These are phyloP conservation scores for Zonitis immaculata DNA, from an alignment of 2,888 invertebrate genomes.

Conservation along the genomic window DNA sequence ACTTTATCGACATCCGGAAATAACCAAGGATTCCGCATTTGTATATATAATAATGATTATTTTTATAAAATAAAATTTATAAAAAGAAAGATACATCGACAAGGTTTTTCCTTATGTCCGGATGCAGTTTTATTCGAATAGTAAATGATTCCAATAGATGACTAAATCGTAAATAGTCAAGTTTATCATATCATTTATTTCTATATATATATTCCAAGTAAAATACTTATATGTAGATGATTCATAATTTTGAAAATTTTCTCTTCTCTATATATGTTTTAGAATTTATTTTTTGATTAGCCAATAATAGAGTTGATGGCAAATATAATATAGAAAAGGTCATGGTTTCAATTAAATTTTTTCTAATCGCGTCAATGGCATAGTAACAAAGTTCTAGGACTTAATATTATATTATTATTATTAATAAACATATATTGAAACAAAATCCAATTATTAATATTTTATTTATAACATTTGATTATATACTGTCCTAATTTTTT, in stretches of 20 bases:
- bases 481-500: neutral
- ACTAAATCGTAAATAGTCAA: neutral
- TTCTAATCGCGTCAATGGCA: neutral
- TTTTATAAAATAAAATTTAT: neutral
- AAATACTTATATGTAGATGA: neutral
- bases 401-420: no score
- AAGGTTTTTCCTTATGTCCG: constrained; percentile 8
- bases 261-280: neutral
- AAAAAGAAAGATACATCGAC: neutral
- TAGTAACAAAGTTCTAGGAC: constrained; percentile 1
- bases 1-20: constrained; percentile 4
- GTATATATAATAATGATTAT: neutral
- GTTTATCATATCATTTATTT: no score
- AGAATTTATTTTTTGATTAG: no score
- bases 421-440: no score
- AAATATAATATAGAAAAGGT: neutral
- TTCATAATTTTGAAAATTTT: neutral
- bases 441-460: no score
- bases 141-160: neutral
- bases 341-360: constrained; percentile 1
- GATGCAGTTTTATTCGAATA: neutral
- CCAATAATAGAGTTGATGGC: neutral
- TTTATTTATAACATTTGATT: no score
- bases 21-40: constrained; percentile 6
- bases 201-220: no score